Evolutionary conservation across 2,888 invertebrate genomes (phyloP), one percentile per base, ranked within the genome.

Genomic region (Polyommatus icarus): DNA sequence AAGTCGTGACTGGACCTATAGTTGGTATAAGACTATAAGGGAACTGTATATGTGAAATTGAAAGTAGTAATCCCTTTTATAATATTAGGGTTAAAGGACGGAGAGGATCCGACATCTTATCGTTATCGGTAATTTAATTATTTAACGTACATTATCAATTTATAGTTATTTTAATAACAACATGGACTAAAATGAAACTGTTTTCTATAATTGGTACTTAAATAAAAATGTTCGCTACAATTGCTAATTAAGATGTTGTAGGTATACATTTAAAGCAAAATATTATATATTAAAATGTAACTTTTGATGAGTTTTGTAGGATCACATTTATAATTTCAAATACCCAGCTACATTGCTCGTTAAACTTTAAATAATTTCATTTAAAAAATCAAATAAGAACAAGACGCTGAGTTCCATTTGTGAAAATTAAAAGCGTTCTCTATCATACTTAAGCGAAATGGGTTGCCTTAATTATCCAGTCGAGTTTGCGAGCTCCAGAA

Each of bases 401-500:
- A 73, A 67, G 61, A 20, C 72, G 12, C 40, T 73, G 4, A 20
- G 10, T 46, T 75, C 75, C 50, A 75, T 75, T 50, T 75, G 50
- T 75, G 75, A 75, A 75, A 75, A 50, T 75, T 75, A 75, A 75
- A 75, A 54, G 8, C 75, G 54, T 50, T 75, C 71, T 71, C 54
- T 71, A 76, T 76, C 71, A 76, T 71, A 50, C 76, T 50, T 76
- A 79, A 77, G 71, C 46, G 75, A 78, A 87, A 87, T 86, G 87
- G 87, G 87, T 88, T 90, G 81, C 89, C 91, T 91, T 93, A 93
- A 93, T 93, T 93, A 93, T 93, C 92, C 91, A 87, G 86, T 87
- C 89, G 88, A 91, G 92, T 92, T 92, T 91, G 91, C 90, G 91
- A 91, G 90, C 90, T 87, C 88, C 85, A 88, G 91, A 90, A 92